Evolutionary conservation across 1,140 invertebrate species (phyloP), one percentile per base, ranked within the genome.

Genomic region (Akabosia matsudoensis): DNA sequence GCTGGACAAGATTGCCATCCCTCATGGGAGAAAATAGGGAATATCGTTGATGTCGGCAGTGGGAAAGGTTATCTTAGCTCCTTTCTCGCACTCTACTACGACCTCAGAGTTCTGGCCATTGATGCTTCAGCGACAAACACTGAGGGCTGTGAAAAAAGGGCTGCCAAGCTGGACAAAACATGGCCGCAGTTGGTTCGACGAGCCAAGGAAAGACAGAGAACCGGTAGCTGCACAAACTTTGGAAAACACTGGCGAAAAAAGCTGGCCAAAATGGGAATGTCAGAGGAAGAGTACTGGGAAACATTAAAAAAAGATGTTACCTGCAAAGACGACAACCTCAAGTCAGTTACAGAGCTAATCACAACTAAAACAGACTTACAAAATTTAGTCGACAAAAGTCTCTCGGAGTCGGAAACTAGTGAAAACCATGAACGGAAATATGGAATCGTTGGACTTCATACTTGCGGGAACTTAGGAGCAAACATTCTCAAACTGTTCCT

Each of bases 1-100:
- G 22, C 82, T 83, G 2, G 77, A 24, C 3, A 31, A 31, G 18
- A 73, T 28, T 67, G 75, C 18, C 74, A 72, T 7, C 37, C n/a
- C 0, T 82, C 83, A 0, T 33, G 33, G 13, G 34, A 70, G 61
- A 75, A 45, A 52, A 74, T 74, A 28, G 31, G 37, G 26, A 86
- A 88, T 82, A 87, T 94, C 77, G 88, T 96, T 54, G 94, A 97
- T 85, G 89, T 93, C 34, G 94, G 94, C 0, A 93, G 93, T 84
- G 94, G 94, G 0, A 92, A 93, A 84, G 94, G 93, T 0, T 93
- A 95, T 85, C 85, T 96, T 0, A 91, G 91, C 33, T 90, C 90
- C 0, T 87, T 91, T 73, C 84, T 96, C 61, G 88, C 91, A 0
- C 87, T 93, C 2, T 87, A 90, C 74, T 89, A 92, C 85, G 84